phyloP scores from a whole-genome alignment of 1,140 invertebrate species.

The Bombus confusus region DNA sequence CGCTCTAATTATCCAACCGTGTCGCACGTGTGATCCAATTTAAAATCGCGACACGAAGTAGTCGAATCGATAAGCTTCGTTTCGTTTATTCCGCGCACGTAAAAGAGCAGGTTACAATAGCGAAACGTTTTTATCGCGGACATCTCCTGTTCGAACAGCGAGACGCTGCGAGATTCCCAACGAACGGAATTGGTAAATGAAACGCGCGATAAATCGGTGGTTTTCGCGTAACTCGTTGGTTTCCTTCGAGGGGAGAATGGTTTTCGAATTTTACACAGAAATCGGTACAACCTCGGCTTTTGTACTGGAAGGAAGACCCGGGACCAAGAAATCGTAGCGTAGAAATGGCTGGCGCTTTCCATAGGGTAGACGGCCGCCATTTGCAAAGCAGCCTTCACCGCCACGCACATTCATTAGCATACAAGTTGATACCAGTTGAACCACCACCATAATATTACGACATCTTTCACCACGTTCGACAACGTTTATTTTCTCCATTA shows the following conservation, averaged over 20 bases:
- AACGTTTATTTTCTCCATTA: conserved; percentile 33
- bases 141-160: no score
- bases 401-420: conserved; percentile 54
- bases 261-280: not conserved
- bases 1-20: no score
- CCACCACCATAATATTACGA: conserved; percentile 12
- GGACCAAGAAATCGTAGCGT: conserved; percentile 48
- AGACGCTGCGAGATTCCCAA: no score
- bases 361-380: conserved; percentile 62
- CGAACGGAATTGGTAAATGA: not conserved
- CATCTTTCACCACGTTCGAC: not conserved
- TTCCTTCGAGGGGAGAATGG: not conserved
- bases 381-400: conserved; percentile 63
- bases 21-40: accelerated
- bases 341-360: conserved; percentile 67
- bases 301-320: not conserved
- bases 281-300: not conserved
- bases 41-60: no score
- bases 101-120: no score
- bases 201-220: not conserved
- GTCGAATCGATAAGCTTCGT: no score
- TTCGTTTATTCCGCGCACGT: no score
- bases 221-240: not conserved
- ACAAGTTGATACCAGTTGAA: conserved; percentile 50
- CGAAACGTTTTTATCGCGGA: no score